Evolutionary conservation across 2,113 vertebrate species (phyloP).

Genomic region (Castor canadensis): DNA sequence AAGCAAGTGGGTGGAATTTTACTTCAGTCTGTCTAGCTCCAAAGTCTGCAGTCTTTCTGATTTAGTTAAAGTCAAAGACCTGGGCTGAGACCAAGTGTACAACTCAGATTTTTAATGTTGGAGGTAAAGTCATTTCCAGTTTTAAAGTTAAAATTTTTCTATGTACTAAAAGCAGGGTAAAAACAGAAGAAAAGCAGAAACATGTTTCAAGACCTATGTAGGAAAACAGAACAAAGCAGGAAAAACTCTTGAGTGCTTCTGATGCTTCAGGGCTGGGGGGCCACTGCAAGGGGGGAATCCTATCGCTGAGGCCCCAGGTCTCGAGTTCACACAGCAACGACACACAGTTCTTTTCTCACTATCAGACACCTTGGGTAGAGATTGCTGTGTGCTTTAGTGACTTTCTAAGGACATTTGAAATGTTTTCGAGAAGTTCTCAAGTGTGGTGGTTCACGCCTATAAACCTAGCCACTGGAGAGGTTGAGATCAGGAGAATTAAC

Average conservation of each 20-base stretch:
- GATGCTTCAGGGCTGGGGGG: neutral
- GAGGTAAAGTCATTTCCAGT: neutral
- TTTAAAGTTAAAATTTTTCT: slow-evolving; percentile 24
- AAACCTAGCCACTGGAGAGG: no score
- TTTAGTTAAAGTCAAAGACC: neutral
- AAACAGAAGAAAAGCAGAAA: slow-evolving; percentile 16
- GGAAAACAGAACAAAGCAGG: neutral
- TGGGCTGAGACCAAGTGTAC: neutral
- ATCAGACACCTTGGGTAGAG: neutral
- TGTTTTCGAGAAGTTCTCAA: no score
- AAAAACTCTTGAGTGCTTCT: neutral
- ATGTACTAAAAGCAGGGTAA: neutral
- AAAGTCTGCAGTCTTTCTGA: neutral
- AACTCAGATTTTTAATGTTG: neutral
- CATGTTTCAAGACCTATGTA: neutral
- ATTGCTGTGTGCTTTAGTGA: neutral
- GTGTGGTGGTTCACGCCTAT: no score
- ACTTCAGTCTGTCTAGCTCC: neutral
- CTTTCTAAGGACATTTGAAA: neutral
- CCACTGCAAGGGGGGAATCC: neutral
- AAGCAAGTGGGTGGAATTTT: neutral
- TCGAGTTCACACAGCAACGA: neutral
- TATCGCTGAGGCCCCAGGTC: neutral
- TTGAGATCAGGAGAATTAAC: no score
- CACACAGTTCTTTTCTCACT: fast-evolving